Base-by-base conservation (phyloP, 2,888 invertebrate species). In the Sussaba pulchella region DNA sequence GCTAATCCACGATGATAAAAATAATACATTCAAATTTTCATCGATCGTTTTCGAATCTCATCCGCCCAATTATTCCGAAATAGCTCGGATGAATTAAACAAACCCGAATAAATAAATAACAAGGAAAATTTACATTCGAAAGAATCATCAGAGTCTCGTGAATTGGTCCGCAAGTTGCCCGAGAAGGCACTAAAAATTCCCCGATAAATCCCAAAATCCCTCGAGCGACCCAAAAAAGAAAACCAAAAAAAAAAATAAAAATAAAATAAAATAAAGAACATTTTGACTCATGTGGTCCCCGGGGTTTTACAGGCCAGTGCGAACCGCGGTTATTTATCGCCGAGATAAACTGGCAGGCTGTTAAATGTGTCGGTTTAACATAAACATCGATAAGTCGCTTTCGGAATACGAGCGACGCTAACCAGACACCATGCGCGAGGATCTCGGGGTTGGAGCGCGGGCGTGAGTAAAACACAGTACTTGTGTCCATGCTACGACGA, bases 301-400 rank as follows among this genome's bases (percentile, higher is more conserved):
- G 31, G 6, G 31, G 6, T 31, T 31, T 31, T 31, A 57, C 57
- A 57, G 36, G 14, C 31, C 36, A 5, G 54, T 52, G 50, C 21
- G 41, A 14, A 52, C 9, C 70, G 76, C 64, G 63, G 52, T 90
- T 91, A 89, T 91, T 91, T 90, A 90, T 90, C 89, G 88, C 69
- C 75, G 83, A 88, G 90, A 91, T 89, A 91, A 90, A 90, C 85
- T 82, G 86, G 81, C 85, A 72, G 70, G 85, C 85, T 89, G 88
- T 89, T 89, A 88, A 89, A 88, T 85, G 88, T 87, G 88, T 88
- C 87, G 87, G 85, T 89, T 89, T 87, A 89, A 89, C 87, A 89
- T 90, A 91, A 91, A 91, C 90, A 91, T 88, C 90, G 90, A 91
- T 91, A 90, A 91, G 88, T 90, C 86, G 86, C 82, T 83, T 80